A percentile compares a stretch with the other conserved stretches of the same genome.
Evolutionary conservation across 2,888 invertebrate species (phyloP).

Genomic region (Harmothoe impar): DNA sequence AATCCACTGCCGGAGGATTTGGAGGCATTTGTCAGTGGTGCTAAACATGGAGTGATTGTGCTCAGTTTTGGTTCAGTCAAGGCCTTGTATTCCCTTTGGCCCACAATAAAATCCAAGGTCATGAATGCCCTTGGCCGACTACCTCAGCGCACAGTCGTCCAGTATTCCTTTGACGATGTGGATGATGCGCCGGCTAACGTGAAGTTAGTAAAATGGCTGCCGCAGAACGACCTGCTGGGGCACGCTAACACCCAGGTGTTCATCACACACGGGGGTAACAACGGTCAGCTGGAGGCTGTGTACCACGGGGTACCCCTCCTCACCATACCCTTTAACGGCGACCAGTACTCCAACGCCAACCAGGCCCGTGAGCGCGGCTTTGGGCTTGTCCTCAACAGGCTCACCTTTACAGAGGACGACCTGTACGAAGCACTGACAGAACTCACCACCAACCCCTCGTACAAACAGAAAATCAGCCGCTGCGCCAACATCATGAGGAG

Average conservation of each 20-base stretch:
- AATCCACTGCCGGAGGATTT: constrained; percentile 19
- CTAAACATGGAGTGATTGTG: constrained; percentile 11
- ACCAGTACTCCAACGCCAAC: constrained; percentile 36
- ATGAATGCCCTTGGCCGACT: not conserved
- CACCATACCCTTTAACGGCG: constrained; percentile 1
- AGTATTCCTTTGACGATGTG: not conserved
- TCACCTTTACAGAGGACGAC: not conserved
- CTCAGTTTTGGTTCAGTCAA: constrained; percentile 20
- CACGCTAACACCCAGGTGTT: constrained; percentile 13
- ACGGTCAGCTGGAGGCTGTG: constrained; percentile 29
- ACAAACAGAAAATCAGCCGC: not conserved
- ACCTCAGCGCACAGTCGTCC: not conserved
- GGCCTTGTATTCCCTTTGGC: not conserved
- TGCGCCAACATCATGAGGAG: constrained; percentile 43
- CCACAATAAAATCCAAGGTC: not conserved
- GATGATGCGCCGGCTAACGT: not conserved
- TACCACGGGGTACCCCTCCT: constrained; percentile 21
- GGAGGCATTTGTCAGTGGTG: not conserved
- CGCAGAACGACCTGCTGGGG: constrained; percentile 30
- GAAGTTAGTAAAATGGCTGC: constrained; percentile 29
- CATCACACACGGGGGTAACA: constrained; percentile 36
- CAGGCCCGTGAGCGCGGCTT: constrained; percentile 1
- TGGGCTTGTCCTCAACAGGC: not conserved
- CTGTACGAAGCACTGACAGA: not conserved
- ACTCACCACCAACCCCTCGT: not conserved